Conservation (phyloP, 2,113 vertebrate genomes). For the Platanista minor region DNA sequence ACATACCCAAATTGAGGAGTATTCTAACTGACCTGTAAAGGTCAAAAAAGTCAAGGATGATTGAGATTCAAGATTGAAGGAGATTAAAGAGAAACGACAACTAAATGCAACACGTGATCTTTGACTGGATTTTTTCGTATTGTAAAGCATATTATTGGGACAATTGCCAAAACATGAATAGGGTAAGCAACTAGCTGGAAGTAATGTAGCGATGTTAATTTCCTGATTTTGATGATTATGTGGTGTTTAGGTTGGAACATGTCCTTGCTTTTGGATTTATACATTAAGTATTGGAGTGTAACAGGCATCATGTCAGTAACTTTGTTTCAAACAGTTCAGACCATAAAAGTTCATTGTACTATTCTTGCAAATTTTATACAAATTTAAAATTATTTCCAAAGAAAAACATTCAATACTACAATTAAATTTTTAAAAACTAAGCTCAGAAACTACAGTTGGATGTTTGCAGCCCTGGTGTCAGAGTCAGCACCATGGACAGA, state of each 20-base stretch:
- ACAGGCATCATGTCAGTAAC: neutral
- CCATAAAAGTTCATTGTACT: neutral
- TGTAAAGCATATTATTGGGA: neutral
- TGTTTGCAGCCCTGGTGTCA: neutral
- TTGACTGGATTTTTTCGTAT: neutral
- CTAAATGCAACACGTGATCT: neutral
- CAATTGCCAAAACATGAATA: neutral
- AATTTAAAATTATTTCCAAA: neutral
- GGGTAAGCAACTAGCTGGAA: neutral
- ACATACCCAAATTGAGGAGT: neutral
- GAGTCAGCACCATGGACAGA: neutral
- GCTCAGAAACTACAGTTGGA: neutral
- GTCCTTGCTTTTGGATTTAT: neutral
- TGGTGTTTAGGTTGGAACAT: neutral
- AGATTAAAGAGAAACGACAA: neutral
- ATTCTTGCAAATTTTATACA: neutral
- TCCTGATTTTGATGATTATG: neutral
- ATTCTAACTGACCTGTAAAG: neutral
- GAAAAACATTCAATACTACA: neutral
- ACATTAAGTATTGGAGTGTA: neutral
- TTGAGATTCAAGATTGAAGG: neutral
- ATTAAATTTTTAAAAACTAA: neutral
- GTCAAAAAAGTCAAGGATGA: neutral
- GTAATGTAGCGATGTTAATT: neutral
- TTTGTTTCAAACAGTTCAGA: neutral